phyloP scores from a whole-genome alignment of 2,113 vertebrate genomes.

The Mesitornis unicolor region DNA sequence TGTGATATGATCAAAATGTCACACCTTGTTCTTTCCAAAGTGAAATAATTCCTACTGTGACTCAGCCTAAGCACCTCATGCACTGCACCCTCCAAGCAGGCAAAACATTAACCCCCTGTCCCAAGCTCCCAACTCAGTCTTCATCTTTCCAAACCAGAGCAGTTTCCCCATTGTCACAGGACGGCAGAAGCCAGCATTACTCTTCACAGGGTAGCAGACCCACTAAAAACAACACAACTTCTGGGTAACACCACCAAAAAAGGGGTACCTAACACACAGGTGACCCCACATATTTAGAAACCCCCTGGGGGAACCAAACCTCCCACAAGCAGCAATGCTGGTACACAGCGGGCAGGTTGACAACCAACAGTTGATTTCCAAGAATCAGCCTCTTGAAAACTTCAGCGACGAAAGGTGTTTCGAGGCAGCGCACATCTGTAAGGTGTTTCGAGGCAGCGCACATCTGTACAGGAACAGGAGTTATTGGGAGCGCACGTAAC shows the following conservation, averaged over 20 bases:
- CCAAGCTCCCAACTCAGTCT: not conserved
- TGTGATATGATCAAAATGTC: not conserved
- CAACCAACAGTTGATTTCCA: not conserved
- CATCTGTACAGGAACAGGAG: rapidly evolving
- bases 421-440: rapidly evolving
- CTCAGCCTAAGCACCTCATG: not conserved
- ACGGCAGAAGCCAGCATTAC: not conserved
- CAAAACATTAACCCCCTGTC: not conserved
- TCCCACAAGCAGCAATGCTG: not conserved
- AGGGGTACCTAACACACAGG: not conserved
- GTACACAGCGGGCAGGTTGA: not conserved
- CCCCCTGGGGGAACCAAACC: not conserved
- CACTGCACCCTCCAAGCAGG: not conserved
- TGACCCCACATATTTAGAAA: not conserved
- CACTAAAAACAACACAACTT: not conserved
- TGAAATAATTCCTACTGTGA: conserved; percentile 9
- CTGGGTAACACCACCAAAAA: not conserved
- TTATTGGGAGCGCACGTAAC: not conserved
- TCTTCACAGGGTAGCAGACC: not conserved
- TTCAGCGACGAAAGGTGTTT: rapidly evolving
- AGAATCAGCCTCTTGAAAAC: not conserved
- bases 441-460: rapidly evolving
- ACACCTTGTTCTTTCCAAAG: not conserved
- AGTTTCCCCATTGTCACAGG: not conserved
- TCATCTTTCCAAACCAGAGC: not conserved